Evolutionary conservation across 2,113 vertebrate genomes (phyloP), one percentile per base, ranked within the genome.

Genomic region (Elephantulus edwardii): DNA sequence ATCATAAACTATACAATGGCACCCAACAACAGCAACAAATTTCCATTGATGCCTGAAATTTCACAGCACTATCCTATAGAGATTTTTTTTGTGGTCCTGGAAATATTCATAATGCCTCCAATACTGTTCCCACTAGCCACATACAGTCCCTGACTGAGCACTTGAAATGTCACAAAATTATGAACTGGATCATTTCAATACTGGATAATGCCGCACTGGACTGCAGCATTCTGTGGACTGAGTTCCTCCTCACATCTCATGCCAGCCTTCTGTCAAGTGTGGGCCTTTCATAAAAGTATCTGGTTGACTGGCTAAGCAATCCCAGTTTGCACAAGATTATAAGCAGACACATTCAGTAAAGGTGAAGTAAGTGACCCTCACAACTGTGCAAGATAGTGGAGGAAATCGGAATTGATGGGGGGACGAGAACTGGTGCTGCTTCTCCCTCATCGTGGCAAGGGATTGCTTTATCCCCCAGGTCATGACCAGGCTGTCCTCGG

Each of bases 401-500:
- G 62, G 75, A 75, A 71, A 54, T 3, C 13, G 8, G 33, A 66
- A 30, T 17, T 62, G 35, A n/a, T n/a, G n/a, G n/a, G n/a, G n/a
- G n/a, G n/a, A 33, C 2, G 6, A 40, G 60, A 66, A 20, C 3
- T n/a, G 1, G 19, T 8, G 10, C 9, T 1, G 1, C 30, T 33
- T 11, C 70, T 84, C 33, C 11, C 54, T n/a, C 38, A 75, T 52
- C 28, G 17, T 4, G 1, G 75, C 44, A 24, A 16, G 8, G 33
- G 16, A 28, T 75, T 26, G 20, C 60, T 19, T 44, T 48, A 19
- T 46, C 22, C 1, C 28, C 85, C 48, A 35, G 66, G 35, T n/a
- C 38, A 50, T 54, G 48, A n/a, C 19, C 20, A 4, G 62, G 3
- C 50, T 52, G 58, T 26, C 68, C 66, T n/a, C n/a, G n/a, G n/a